Conservation (phyloP, 1,140 invertebrate genomes). For the Coenobita brevimanus region DNA sequence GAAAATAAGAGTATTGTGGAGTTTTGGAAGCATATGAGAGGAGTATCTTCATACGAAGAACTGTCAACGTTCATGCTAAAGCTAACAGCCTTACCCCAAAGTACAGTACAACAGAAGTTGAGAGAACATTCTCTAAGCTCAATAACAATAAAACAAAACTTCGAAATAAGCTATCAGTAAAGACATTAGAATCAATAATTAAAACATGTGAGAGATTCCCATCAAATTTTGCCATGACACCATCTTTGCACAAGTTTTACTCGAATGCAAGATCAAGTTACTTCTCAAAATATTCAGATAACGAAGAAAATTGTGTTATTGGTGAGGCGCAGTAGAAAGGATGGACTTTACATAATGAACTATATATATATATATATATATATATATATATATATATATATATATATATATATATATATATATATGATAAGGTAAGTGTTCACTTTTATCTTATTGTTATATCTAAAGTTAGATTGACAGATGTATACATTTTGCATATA, state of each 20-base stretch:
- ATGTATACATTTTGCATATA: no score
- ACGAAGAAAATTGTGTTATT: no score
- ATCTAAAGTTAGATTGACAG: no score
- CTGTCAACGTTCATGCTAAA: constrained; percentile 9
- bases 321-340: no score
- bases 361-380: no score
- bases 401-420: no score
- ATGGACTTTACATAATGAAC: no score
- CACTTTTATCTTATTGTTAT: no score
- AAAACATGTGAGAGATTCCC: constrained; percentile 17
- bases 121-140: constrained; percentile 29
- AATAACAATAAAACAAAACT: constrained; percentile 34
- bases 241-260: background rate
- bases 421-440: no score
- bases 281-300: no score
- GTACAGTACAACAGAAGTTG: constrained; percentile 31
- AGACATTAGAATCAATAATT: constrained; percentile 10
- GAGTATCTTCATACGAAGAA: constrained; percentile 7
- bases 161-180: background rate
- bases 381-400: no score
- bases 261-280: no score
- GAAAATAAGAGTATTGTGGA: constrained; percentile 21
- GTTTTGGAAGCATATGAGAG: constrained; percentile 31
- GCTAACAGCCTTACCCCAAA: constrained; percentile 22
- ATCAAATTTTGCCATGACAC: background rate